phyloP scores from a whole-genome alignment of 2,797 vertebrate species.

The Melanotaenia nigrans region DNA sequence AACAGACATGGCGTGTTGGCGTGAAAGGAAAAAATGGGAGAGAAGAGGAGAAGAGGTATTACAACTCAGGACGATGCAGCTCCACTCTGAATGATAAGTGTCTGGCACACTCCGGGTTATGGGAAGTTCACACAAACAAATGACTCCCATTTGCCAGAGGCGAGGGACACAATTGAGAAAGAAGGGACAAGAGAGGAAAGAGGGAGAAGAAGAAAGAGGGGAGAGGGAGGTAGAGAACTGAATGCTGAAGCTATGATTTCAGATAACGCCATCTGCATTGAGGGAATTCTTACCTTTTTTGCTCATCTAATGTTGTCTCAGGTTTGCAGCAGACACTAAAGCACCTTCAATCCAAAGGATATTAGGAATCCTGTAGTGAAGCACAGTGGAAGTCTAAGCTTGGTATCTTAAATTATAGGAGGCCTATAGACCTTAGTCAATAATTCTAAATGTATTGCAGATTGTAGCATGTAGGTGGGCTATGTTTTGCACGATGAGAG shows the following conservation, averaged over 20 bases:
- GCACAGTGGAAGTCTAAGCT: conserved; percentile 51
- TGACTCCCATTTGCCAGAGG: conserved; percentile 88
- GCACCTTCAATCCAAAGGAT: conserved; percentile 65
- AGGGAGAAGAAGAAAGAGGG: conserved; percentile 35
- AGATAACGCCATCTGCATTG: conserved; percentile 76
- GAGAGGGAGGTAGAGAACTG: conserved; percentile 43
- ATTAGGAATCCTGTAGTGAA: conserved; percentile 66
- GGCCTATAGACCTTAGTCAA: conserved; percentile 66
- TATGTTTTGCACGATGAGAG: conserved; percentile 56
- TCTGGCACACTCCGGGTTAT: conserved; percentile 83
- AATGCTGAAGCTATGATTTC: conserved; percentile 66
- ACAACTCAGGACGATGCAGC: conserved; percentile 72
- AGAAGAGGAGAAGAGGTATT: conserved; percentile 67
- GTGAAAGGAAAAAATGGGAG: conserved; percentile 15
- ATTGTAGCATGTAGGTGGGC: conserved; percentile 65
- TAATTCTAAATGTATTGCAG: conserved; percentile 69
- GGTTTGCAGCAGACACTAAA: conserved; percentile 55
- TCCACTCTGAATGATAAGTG: conserved; percentile 86
- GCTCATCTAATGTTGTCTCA: conserved; percentile 56
- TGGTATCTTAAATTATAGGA: conserved; percentile 65
- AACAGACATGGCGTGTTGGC: conserved; percentile 32
- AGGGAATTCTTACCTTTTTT: conserved; percentile 70
- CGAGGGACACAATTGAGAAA: conserved; percentile 81
- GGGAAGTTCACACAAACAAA: conserved; percentile 88
- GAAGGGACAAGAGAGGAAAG: conserved; percentile 57